Evolutionary conservation across 2,888 invertebrate species (phyloP).

Genomic region (Plusia festucae): DNA sequence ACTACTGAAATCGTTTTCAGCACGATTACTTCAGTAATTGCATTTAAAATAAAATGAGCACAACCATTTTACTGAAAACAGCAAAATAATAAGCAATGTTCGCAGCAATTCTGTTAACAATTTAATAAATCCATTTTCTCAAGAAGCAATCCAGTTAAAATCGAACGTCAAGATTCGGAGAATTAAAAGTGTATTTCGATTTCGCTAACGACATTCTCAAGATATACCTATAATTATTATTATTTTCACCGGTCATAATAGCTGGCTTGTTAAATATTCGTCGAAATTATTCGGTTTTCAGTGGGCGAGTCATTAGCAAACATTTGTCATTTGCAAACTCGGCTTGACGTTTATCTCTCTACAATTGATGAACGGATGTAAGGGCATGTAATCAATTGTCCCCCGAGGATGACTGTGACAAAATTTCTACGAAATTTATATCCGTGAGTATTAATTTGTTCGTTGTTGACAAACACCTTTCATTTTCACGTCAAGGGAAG

Average conservation of each 20-base stretch:
- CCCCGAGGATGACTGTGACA: conserved; percentile 75
- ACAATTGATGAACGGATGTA: conserved; percentile 86
- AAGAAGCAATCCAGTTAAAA: conserved; percentile 37
- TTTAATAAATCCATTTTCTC: conserved; percentile 32
- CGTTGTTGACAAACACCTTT: conserved; percentile 56
- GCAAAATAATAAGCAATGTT: conserved; percentile 26
- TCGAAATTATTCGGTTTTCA: conserved; percentile 78
- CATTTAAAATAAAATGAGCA: conserved; percentile 9
- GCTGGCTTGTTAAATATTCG: conserved; percentile 73
- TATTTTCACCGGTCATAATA: conserved; percentile 66
- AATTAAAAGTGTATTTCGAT: conserved; percentile 66
- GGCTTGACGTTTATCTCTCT: conserved; percentile 83
- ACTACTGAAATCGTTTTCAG: background rate
- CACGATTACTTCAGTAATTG: conserved; percentile 3
- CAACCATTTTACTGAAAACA: conserved; percentile 10
- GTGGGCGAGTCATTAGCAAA: conserved; percentile 82
- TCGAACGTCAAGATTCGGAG: conserved; percentile 30
- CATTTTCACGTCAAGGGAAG: conserved; percentile 47
- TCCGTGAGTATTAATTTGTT: conserved; percentile 65
- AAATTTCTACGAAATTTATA: conserved; percentile 71
- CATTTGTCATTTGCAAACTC: conserved; percentile 87
- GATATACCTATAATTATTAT: conserved; percentile 68
- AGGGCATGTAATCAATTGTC: conserved; percentile 83
- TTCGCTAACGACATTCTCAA: conserved; percentile 61
- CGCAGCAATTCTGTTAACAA: conserved; percentile 25